A percentile compares a stretch with the other conserved stretches of the same genome.
phyloP scores from a whole-genome alignment of 1,140 invertebrate species.

The Rhyzopertha dominica region DNA sequence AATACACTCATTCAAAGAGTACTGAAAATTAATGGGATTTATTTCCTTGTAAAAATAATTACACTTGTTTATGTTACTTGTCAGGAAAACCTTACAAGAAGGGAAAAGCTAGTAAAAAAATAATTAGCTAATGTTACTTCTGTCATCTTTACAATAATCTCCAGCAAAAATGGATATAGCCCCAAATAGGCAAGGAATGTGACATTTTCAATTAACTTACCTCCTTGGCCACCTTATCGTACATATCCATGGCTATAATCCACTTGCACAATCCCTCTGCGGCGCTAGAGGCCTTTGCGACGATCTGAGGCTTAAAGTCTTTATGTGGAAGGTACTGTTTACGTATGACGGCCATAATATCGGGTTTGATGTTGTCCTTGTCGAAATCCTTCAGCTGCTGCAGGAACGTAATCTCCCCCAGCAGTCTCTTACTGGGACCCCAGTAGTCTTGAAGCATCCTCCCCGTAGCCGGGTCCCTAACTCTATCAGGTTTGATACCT shows the following conservation, averaged over 20 bases:
- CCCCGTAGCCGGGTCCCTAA: slow-evolving; percentile 71
- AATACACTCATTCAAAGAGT: no score
- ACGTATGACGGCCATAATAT: slow-evolving; percentile 78
- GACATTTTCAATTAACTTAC: no score
- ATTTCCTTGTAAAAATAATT: no score
- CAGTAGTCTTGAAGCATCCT: slow-evolving; percentile 85
- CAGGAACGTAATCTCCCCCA: slow-evolving; percentile 88
- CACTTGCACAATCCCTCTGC: slow-evolving; percentile 87
- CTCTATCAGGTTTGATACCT: slow-evolving; percentile 73
- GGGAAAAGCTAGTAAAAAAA: no score
- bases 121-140: no score
- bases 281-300: slow-evolving; percentile 85
- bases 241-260: slow-evolving; percentile 90
- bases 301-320: slow-evolving; percentile 81
- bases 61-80: no score
- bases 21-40: no score
- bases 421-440: slow-evolving; percentile 83
- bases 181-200: no score
- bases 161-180: no score
- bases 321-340: slow-evolving; percentile 78
- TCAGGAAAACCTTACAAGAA: no score
- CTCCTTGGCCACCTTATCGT: slow-evolving; percentile 70
- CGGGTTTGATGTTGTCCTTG: slow-evolving; percentile 82
- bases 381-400: slow-evolving; percentile 81
- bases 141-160: no score